These are phyloP conservation scores for Amazona finschi DNA, from an alignment of 2,797 vertebrate species.

Conservation along the genomic window DNA sequence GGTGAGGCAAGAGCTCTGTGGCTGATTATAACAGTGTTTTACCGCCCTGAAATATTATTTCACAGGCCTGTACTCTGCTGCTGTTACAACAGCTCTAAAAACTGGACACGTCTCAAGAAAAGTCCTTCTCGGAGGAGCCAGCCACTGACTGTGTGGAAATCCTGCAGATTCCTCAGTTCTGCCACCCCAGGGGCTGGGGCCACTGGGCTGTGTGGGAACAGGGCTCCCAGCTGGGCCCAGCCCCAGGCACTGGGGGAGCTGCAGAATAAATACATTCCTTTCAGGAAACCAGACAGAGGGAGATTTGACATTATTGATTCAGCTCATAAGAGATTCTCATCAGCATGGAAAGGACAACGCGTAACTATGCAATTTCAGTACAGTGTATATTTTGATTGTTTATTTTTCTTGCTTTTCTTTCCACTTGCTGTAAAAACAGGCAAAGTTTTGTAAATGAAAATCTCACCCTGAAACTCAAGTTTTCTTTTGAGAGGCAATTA, in stretches of 20 bases:
- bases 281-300: background rate
- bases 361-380: constrained; percentile 66
- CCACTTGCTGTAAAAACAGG: background rate
- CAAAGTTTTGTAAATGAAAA: background rate
- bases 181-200: background rate
- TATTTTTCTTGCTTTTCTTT: background rate
- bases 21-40: background rate
- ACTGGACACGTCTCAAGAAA: background rate
- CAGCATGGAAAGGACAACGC: background rate
- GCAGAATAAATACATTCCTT: constrained; percentile 24
- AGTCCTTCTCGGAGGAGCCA: no score
- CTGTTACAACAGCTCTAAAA: background rate
- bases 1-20: background rate
- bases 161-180: background rate
- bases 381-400: background rate
- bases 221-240: background rate
- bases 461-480: background rate
- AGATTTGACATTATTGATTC: constrained; percentile 17
- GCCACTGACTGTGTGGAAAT: background rate
- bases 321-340: constrained; percentile 23
- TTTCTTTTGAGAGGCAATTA: background rate
- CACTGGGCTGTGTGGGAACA: background rate
- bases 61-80: background rate
- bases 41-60: background rate
- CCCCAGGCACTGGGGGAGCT: background rate